A percentile compares a stretch with the other conserved stretches of the same genome.
Conservation (phyloP, 2,113 vertebrate species). For the Coryphaenoides rupestris region DNA sequence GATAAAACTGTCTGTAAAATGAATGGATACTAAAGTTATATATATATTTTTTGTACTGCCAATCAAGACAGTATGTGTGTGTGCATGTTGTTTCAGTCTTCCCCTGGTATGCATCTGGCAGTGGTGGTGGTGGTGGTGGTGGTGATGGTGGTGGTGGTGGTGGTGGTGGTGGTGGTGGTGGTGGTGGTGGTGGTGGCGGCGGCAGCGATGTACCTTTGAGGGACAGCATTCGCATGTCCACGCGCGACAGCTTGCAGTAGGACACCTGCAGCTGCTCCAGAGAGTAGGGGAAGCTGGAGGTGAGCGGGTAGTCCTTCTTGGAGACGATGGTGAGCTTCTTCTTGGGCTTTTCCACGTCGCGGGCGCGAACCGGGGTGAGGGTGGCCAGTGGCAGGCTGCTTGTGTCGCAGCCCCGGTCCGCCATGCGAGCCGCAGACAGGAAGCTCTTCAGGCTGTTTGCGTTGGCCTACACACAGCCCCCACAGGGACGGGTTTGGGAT, state of each 20-base stretch:
- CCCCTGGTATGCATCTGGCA: no score
- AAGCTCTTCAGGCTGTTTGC: constrained; percentile 84
- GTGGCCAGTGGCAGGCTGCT: constrained; percentile 76
- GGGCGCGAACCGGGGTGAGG: constrained; percentile 80
- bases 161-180: no score
- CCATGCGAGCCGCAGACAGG: constrained; percentile 85
- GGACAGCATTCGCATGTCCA: constrained; percentile 86
- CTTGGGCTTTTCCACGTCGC: constrained; percentile 93
- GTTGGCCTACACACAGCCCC: no score
- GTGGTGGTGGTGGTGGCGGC: no score
- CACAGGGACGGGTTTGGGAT: no score
- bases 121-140: no score
- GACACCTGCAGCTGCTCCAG: constrained; percentile 93
- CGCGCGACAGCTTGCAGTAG: constrained; percentile 84
- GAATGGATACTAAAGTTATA: no score
- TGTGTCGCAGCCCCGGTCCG: constrained; percentile 78
- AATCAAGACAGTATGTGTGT: no score
- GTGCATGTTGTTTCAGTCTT: no score
- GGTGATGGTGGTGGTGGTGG: no score
- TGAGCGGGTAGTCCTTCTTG: constrained; percentile 90
- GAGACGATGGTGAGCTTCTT: constrained; percentile 87
- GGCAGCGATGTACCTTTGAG: constrained; percentile 73
- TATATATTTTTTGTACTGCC: no score
- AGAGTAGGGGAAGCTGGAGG: constrained; percentile 86
- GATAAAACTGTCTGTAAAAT: no score